Conservation (phyloP, 2,797 vertebrate species). For the Myripristis murdjan region DNA sequence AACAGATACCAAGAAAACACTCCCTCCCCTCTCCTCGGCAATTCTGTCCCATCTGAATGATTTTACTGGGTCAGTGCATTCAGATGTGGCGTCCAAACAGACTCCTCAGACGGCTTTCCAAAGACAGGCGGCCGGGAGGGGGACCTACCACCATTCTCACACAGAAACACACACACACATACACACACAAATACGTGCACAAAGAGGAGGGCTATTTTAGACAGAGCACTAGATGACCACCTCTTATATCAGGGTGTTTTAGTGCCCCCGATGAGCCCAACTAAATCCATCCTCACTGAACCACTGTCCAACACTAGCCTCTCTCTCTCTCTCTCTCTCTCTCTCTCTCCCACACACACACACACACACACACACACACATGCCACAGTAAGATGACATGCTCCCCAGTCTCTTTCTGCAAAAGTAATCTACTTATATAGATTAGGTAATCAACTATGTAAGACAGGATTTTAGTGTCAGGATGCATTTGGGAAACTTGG, state of each 20-base stretch:
- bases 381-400: constrained; percentile 4
- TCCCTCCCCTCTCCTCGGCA: background rate
- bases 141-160: constrained; percentile 27
- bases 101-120: constrained; percentile 59
- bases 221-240: constrained; percentile 57
- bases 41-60: constrained; percentile 59
- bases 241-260: constrained; percentile 61
- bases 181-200: constrained; percentile 33
- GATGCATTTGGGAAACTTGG: background rate
- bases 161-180: constrained; percentile 19
- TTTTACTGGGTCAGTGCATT: constrained; percentile 69
- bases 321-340: too few relatives aligned
- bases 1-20: constrained; percentile 33
- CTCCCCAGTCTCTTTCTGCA: constrained; percentile 22
- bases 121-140: constrained; percentile 42
- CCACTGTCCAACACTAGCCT: constrained; percentile 11
- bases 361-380: constrained; percentile 17
- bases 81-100: constrained; percentile 63
- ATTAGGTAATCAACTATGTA: constrained; percentile 18
- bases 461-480: background rate
- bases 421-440: constrained; percentile 26
- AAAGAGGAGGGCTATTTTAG: constrained; percentile 55
- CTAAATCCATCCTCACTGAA: constrained; percentile 48
- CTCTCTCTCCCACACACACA: too few relatives aligned
- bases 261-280: constrained; percentile 42